A percentile compares a stretch with the other conserved stretches of the same genome.
These are phyloP conservation scores for Montipora sp. DNA, from an alignment of 64 coral and sea anemone species.

Conservation along the genomic window DNA sequence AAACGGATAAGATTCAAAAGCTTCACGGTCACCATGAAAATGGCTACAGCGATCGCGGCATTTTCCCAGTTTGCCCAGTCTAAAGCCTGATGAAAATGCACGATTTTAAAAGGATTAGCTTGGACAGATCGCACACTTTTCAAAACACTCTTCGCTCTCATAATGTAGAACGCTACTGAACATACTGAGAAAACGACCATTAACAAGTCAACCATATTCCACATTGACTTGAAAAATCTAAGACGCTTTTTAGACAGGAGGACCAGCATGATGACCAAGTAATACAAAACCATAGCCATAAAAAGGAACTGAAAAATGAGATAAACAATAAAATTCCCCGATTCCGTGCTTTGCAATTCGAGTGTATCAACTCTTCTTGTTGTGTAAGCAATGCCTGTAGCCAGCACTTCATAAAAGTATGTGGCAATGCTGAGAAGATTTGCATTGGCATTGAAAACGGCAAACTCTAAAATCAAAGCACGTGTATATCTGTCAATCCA, in stretches of 20 bases:
- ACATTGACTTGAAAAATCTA: slow-evolving; percentile 64
- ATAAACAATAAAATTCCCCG: slow-evolving; percentile 41
- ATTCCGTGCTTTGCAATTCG: slow-evolving; percentile 58
- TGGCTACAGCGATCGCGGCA: slow-evolving; percentile 45
- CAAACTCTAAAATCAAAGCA: slow-evolving; percentile 67
- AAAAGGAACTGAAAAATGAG: slow-evolving; percentile 64
- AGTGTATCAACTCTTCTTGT: slow-evolving; percentile 58
- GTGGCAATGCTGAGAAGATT: slow-evolving; percentile 54
- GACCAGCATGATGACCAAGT: slow-evolving; percentile 28
- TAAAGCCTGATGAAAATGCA: slow-evolving; percentile 71
- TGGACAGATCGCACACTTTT: slow-evolving; percentile 39
- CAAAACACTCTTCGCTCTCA: slow-evolving; percentile 55
- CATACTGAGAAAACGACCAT: slow-evolving; percentile 35
- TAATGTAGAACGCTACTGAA: slow-evolving; percentile 67
- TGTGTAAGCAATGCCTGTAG: slow-evolving; percentile 27
- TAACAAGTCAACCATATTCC: slow-evolving; percentile 81
- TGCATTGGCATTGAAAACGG: slow-evolving; percentile 62
- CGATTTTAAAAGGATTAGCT: slow-evolving; percentile 64
- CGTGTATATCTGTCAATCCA: slow-evolving; percentile 69
- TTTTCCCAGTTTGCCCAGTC: slow-evolving; percentile 65
- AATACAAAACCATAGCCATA: slow-evolving; percentile 56
- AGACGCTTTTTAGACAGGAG: slow-evolving; percentile 31
- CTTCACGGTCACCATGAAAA: slow-evolving; percentile 79
- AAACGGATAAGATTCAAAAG: slow-evolving; percentile 79
- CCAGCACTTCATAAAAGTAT: slow-evolving; percentile 59